Evolutionary conservation across 2,888 invertebrate genomes (phyloP).

Genomic region (Hyposoter didymator): DNA sequence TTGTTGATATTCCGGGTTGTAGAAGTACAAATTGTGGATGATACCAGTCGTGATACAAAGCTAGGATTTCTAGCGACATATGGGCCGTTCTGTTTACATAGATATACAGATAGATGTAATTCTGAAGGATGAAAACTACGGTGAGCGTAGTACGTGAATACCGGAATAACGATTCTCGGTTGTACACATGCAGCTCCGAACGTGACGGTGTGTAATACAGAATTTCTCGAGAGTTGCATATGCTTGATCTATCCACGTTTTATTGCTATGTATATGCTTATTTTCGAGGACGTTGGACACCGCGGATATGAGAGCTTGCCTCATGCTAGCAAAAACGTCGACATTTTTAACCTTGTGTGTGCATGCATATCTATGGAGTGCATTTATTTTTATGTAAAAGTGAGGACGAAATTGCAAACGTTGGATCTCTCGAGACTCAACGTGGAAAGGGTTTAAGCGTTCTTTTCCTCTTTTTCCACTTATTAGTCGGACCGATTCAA

Average conservation of each 20-base stretch:
- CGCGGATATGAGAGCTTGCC: constrained; percentile 14
- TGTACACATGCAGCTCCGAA: constrained; percentile 3
- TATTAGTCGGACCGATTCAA: constrained; percentile 60
- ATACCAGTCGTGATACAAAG: constrained; percentile 13
- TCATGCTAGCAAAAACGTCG: not conserved
- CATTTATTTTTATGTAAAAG: not conserved
- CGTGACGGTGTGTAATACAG: constrained; percentile 33
- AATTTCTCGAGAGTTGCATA: constrained; percentile 55
- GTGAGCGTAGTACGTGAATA: constrained; percentile 39
- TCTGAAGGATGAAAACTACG: constrained; percentile 18
- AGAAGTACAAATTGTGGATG: constrained; percentile 24
- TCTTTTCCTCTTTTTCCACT: constrained; percentile 29
- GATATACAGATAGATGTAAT: not conserved
- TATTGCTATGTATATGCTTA: constrained; percentile 36
- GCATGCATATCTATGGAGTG: not conserved
- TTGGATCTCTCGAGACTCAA: constrained; percentile 43
- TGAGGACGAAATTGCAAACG: constrained; percentile 54
- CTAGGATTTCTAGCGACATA: constrained; percentile 29
- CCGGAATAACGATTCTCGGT: constrained; percentile 42
- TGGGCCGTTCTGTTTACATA: not conserved
- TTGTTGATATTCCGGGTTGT: not conserved
- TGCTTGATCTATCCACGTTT: constrained; percentile 44
- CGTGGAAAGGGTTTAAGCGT: constrained; percentile 24
- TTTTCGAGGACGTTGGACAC: constrained; percentile 44
- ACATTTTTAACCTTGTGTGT: not conserved